These are phyloP conservation scores for Merodon equestris DNA, from an alignment of 2,888 invertebrate species.

Conservation along the genomic window DNA sequence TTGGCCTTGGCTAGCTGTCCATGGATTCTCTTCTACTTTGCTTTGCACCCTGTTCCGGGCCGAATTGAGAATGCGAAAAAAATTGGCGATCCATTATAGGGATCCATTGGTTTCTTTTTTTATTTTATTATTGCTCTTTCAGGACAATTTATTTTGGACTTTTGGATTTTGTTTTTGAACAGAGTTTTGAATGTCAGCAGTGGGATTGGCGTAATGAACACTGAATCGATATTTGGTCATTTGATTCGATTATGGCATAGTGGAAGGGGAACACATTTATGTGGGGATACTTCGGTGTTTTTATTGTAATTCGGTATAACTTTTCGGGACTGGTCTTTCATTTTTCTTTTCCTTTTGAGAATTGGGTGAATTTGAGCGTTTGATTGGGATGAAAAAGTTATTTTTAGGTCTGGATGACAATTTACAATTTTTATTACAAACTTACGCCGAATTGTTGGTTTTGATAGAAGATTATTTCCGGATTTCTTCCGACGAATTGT, in stretches of 20 bases:
- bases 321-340: no score
- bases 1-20: neutral
- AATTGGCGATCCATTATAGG: conserved; percentile 2
- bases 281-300: no score
- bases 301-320: no score
- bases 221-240: conserved; percentile 17
- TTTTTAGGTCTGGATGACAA: no score
- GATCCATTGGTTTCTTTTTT: neutral
- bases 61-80: conserved; percentile 8
- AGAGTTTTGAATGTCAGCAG: neutral
- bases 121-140: neutral
- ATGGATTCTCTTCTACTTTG: neutral
- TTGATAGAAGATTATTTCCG: no score
- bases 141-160: conserved; percentile 14
- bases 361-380: no score
- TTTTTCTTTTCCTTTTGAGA: no score
- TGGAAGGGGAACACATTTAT: no score
- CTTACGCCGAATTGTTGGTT: no score
- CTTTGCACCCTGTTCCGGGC: neutral
- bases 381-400: no score
- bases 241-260: conserved; percentile 5
- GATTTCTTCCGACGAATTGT: no score
- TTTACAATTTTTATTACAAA: no score
- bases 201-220: conserved; percentile 11
- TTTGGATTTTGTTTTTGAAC: neutral